Percentiles rank a stretch among this genome's conserved stretches.
These are phyloP conservation scores for Sclerurus mexicanus DNA, from an alignment of 2,113 vertebrate genomes.

Conservation along the genomic window DNA sequence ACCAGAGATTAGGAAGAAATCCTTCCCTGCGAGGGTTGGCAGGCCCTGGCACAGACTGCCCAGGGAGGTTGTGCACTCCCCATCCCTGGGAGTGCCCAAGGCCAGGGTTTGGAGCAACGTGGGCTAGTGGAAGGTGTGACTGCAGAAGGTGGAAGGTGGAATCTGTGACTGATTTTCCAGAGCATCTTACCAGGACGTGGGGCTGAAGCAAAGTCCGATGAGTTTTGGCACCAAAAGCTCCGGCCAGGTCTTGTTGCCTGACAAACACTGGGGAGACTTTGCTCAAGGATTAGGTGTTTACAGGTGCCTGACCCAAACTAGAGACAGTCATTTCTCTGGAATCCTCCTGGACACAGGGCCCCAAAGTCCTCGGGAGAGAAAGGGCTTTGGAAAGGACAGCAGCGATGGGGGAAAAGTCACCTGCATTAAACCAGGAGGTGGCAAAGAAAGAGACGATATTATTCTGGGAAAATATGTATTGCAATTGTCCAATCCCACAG, in stretches of 20 bases:
- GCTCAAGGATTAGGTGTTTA: not conserved
- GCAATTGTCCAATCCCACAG: not conserved
- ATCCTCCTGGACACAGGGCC: not conserved
- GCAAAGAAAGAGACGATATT: not conserved
- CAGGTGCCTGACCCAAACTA: not conserved
- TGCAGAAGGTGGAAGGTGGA: not conserved
- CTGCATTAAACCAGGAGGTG: not conserved
- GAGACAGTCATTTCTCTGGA: not conserved
- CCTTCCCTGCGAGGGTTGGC: not conserved
- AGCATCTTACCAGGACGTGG: not conserved
- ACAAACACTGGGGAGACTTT: not conserved
- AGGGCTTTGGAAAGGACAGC: not conserved
- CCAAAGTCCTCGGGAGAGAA: not conserved
- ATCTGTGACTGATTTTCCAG: not conserved
- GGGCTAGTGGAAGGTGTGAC: not conserved
- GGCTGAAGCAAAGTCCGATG: not conserved
- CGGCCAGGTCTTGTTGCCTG: not conserved
- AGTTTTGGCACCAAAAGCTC: not conserved
- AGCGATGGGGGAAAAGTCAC: rapidly evolving
- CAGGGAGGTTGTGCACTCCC: not conserved
- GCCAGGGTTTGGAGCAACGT: not conserved
- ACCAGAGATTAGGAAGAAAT: not conserved
- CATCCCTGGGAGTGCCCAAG: not conserved
- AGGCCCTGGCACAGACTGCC: not conserved
- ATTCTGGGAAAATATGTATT: not conserved